Conservation (phyloP, 2,113 vertebrate species). For the Oncorhynchus clarkii region DNA sequence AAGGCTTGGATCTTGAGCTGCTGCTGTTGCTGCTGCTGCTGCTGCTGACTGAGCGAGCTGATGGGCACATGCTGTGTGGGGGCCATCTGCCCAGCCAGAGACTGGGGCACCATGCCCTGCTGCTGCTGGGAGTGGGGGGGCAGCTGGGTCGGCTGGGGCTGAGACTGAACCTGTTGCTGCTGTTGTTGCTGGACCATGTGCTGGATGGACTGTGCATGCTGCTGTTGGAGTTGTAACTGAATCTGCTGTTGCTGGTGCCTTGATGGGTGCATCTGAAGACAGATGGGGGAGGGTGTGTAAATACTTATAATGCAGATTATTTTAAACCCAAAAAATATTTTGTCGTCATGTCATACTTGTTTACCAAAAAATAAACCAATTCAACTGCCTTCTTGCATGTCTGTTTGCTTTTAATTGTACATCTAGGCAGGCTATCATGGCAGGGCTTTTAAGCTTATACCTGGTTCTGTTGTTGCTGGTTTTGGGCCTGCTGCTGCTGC, state of each 20-base stretch:
- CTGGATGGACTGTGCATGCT: conserved; percentile 76
- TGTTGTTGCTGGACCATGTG: conserved; percentile 74
- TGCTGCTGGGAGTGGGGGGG: conserved; percentile 66
- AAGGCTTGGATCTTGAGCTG: conserved; percentile 65
- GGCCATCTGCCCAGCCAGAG: conserved; percentile 62
- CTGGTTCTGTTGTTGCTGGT: conserved; percentile 56
- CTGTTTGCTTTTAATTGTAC: too few species aligned
- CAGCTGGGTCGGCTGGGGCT: conserved; percentile 74
- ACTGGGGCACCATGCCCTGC: conserved; percentile 65
- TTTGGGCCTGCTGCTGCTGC: conserved; percentile 54
- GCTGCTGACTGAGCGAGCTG: conserved; percentile 61
- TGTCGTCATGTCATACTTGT: too few species aligned
- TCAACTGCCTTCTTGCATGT: too few species aligned
- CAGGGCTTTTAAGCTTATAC: conserved; percentile 7
- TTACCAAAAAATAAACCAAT: too few species aligned
- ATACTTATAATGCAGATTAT: not conserved
- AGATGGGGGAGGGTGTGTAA: not conserved
- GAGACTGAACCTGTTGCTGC: conserved; percentile 68
- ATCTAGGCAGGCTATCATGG: too few species aligned
- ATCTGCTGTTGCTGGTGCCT: conserved; percentile 73
- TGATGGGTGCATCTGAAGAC: conserved; percentile 69
- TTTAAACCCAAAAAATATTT: too few species aligned
- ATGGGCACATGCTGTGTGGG: conserved; percentile 62
- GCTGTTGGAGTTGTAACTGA: conserved; percentile 64
- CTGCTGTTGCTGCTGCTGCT: conserved; percentile 37